phyloP scores from a whole-genome alignment of 2,113 vertebrate species.

The Syngnathoides biaculeatus region DNA sequence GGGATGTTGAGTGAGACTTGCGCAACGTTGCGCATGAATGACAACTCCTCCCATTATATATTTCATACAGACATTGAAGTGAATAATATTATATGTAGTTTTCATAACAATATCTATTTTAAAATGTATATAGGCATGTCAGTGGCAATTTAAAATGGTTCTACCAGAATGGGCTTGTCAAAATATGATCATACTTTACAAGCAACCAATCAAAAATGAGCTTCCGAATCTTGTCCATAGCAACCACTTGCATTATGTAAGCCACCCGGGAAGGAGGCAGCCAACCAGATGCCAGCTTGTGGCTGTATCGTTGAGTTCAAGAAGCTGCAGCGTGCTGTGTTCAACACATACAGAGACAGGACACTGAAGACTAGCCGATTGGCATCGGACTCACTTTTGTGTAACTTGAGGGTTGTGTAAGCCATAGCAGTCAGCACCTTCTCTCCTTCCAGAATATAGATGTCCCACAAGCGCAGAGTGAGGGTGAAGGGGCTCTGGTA shows the following conservation, averaged over 20 bases:
- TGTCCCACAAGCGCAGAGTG: constrained; percentile 84
- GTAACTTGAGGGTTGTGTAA: constrained; percentile 82
- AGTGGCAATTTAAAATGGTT: too few species aligned
- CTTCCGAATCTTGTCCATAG: constrained; percentile 51
- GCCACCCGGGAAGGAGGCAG: constrained; percentile 40
- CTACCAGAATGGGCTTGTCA: not conserved
- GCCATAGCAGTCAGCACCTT: constrained; percentile 78
- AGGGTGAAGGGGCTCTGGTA: constrained; percentile 84
- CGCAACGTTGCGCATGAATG: too few species aligned
- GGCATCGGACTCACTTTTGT: constrained; percentile 79
- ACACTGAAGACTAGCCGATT: not conserved
- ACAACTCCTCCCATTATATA: too few species aligned
- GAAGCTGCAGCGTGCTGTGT: constrained; percentile 2
- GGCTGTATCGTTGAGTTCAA: not conserved
- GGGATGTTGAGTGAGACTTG: too few species aligned
- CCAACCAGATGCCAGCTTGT: constrained; percentile 33
- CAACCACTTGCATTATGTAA: constrained; percentile 63
- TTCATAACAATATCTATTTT: too few species aligned
- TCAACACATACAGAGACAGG: not conserved
- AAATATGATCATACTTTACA: not conserved
- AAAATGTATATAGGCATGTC: too few species aligned
- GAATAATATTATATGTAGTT: too few species aligned
- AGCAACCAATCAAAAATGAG: constrained; percentile 52
- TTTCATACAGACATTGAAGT: too few species aligned
- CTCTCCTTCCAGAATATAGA: constrained; percentile 86